Percentiles rank a stretch among this genome's conserved stretches.
Conservation (phyloP, 2,888 invertebrate species). For the Tipula confusa region DNA sequence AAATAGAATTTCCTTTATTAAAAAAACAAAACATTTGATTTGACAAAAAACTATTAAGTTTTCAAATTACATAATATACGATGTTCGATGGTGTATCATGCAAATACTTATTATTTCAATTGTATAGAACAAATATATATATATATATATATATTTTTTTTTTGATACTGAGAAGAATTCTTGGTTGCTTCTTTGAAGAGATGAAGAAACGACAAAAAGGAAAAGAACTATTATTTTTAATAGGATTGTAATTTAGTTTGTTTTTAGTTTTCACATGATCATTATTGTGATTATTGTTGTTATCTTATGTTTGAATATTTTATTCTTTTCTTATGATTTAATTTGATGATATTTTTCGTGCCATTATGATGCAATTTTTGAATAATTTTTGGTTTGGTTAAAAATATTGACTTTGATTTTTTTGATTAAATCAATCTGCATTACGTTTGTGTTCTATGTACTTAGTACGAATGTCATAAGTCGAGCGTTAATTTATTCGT, state of each 20-base stretch:
- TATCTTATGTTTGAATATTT: not conserved
- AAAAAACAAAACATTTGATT: too few species aligned
- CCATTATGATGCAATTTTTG: not conserved
- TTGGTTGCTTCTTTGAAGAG: not conserved
- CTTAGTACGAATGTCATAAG: too few species aligned
- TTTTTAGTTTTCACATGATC: conserved; percentile 4
- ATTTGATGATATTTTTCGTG: not conserved
- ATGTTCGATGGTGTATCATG: not conserved
- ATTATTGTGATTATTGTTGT: not conserved
- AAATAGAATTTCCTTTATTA: too few species aligned
- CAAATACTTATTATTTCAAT: not conserved
- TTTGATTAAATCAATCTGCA: not conserved
- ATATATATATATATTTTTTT: not conserved
- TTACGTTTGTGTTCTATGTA: not conserved
- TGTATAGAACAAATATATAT: not conserved
- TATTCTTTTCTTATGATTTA: not conserved
- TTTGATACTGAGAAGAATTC: not conserved
- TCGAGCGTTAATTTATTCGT: too few species aligned
- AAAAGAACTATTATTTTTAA: conserved; percentile 16
- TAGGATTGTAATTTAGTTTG: conserved; percentile 12
- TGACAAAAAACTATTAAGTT: not conserved
- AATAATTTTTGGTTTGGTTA: not conserved
- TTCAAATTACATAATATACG: not conserved
- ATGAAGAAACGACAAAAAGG: not conserved
- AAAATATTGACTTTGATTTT: not conserved